phyloP scores from a whole-genome alignment of 2,888 invertebrate genomes.

The Ormia ochracea region DNA sequence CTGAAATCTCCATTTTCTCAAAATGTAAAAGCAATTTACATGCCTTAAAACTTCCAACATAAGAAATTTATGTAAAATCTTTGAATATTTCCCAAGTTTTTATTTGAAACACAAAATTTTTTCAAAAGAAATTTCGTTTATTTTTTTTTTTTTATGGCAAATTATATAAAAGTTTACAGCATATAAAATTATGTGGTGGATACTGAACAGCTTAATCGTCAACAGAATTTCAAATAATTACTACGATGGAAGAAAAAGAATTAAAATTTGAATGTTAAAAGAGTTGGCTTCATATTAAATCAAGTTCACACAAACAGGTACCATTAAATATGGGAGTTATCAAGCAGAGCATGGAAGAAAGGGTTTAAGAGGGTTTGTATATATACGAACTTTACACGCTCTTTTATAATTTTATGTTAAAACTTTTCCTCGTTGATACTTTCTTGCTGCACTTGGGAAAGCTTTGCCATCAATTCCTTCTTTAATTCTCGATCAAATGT shows the following conservation, averaged over 20 bases:
- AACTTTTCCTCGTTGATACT: no score
- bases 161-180: constrained; percentile 21
- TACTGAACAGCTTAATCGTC: constrained; percentile 57
- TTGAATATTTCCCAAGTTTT: not conserved
- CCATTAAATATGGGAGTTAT: no score
- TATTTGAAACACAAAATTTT: not conserved
- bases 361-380: no score
- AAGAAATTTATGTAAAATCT: constrained; percentile 27
- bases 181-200: constrained; percentile 53
- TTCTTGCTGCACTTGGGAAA: no score
- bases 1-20: not conserved
- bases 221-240: constrained; percentile 22
- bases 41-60: not conserved
- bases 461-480: no score
- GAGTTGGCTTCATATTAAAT: no score
- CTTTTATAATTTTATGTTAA: no score
- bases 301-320: no score
- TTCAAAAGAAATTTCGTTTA: constrained; percentile 28
- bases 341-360: no score
- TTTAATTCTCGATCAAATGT: no score
- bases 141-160: constrained; percentile 12
- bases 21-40: not conserved
- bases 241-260: not conserved
- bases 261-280: no score
- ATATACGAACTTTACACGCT: no score